Base-by-base conservation (phyloP, 2,113 vertebrate species). In the Lipophrys pholis region DNA sequence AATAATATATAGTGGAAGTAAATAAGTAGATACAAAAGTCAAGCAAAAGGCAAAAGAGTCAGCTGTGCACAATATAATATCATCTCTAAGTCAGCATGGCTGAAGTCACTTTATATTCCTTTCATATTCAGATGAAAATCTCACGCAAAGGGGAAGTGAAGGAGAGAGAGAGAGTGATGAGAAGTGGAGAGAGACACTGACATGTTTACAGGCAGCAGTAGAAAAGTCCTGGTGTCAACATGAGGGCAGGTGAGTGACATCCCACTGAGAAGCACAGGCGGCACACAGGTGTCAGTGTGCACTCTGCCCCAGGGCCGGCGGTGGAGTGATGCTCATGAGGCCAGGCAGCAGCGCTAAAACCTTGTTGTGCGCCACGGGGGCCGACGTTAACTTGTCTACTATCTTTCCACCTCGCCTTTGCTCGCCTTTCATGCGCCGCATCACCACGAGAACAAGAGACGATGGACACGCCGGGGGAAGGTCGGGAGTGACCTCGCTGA, bases 231-330 rank as follows among this genome's bases (percentile, higher is more conserved):
- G 21, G 59, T 84, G 87, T 87, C 90, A 83, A 84, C 86, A 81
- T 86, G 66, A 88, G 76, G 85, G 55, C 53, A 57, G 66, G 50
- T 69, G 84, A 86, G 66, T 78, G 88, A 84, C 84, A 78, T 16
- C 65, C 68, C 76, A 56, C 71, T 81, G 86, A 82, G 78, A 82
- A 73, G 80, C 42, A 65, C 12, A 30, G 76, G 84, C 71, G 67
- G 74, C 84, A 76, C 80, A 88, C 76, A 83, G 87, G 91, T 89
- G 86, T 89, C 87, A 87, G 84, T 38, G 51, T 80, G 78, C 78
- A 30, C 76, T 83, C 70, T 68, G 85, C 85, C 91, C 73, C 64
- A 67, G 64, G 87, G 81, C 91, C 79, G 61, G 73, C 46, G 69
- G 76, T 14, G 42, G 69, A 74, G 69, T 84, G 89, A 91, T 65